Percentiles rank a stretch among this genome's conserved stretches.
These are phyloP conservation scores for Parapsyche elsis DNA, from an alignment of 1,140 invertebrate species.

Conservation along the genomic window DNA sequence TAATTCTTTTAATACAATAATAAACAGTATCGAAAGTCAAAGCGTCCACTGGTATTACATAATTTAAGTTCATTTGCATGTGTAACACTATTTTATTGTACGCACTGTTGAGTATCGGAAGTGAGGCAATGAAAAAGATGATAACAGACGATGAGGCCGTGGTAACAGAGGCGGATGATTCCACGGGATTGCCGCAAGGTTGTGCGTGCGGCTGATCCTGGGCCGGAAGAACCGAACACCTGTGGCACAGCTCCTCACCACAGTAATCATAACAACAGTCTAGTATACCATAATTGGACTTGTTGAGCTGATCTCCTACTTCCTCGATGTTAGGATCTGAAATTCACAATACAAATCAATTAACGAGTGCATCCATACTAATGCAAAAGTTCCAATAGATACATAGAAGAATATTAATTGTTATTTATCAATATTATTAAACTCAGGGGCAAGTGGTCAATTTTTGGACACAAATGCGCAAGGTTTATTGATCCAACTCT, in stretches of 20 bases:
- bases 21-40: slow-evolving; percentile 49
- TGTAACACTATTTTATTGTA: slow-evolving; percentile 50
- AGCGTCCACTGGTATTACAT: slow-evolving; percentile 42
- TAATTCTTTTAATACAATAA: slow-evolving; percentile 49
- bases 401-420: too few species aligned
- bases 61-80: slow-evolving; percentile 43
- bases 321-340: slow-evolving; percentile 74
- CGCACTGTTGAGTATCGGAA: slow-evolving; percentile 45
- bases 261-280: slow-evolving; percentile 71
- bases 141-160: slow-evolving; percentile 11
- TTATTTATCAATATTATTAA: too few species aligned
- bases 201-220: slow-evolving; percentile 44
- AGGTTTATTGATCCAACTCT: too few species aligned
- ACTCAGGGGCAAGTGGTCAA: too few species aligned
- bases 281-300: slow-evolving; percentile 67
- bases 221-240: slow-evolving; percentile 33
- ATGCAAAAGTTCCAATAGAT: too few species aligned
- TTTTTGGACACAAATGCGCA: too few species aligned
- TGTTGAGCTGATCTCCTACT: slow-evolving; percentile 68
- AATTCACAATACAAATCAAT: slow-evolving; percentile 55
- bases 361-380: too few species aligned
- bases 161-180: slow-evolving; percentile 5
- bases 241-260: slow-evolving; percentile 58
- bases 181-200: slow-evolving; percentile 17
- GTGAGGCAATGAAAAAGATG: slow-evolving; percentile 34